These are phyloP conservation scores for Glaucopsyche alexis DNA, from an alignment of 2,888 invertebrate genomes.

Conservation along the genomic window DNA sequence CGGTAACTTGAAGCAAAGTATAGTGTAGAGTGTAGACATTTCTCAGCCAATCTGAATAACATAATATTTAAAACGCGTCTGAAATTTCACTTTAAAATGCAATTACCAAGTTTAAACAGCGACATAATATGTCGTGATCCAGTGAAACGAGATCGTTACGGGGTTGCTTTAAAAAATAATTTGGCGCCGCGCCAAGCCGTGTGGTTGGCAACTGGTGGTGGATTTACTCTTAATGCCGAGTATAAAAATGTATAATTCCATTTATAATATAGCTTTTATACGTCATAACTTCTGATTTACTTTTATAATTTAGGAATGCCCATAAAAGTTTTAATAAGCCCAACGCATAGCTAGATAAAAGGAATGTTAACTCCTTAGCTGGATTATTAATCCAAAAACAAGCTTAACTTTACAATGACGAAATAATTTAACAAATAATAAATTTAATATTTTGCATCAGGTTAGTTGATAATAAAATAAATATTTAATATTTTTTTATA, in stretches of 20 bases:
- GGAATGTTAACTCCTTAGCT: too few species aligned
- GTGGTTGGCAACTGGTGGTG: constrained; percentile 70
- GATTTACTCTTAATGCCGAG: constrained; percentile 50
- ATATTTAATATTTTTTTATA: too few species aligned
- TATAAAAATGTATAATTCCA: constrained; percentile 33
- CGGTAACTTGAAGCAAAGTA: background rate
- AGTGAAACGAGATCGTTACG: constrained; percentile 60
- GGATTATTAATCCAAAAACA: too few species aligned
- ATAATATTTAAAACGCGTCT: constrained; percentile 24
- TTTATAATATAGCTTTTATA: constrained; percentile 18
- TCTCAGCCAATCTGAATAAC: constrained; percentile 16
- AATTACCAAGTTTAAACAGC: constrained; percentile 33
- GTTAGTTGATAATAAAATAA: too few species aligned
- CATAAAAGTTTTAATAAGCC: too few species aligned
- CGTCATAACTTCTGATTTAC: constrained; percentile 10
- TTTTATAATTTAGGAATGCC: background rate
- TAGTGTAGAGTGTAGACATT: background rate
- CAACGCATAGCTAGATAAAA: too few species aligned
- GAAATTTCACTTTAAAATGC: constrained; percentile 32
- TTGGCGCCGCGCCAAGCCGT: constrained; percentile 64
- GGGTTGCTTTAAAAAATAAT: constrained; percentile 73
- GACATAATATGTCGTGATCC: constrained; percentile 53
- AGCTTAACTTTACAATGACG: too few species aligned
- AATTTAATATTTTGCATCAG: too few species aligned
- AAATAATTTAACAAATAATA: too few species aligned